Base-by-base conservation (phyloP, 2,888 invertebrate species). In the Zelleria hepariella region DNA sequence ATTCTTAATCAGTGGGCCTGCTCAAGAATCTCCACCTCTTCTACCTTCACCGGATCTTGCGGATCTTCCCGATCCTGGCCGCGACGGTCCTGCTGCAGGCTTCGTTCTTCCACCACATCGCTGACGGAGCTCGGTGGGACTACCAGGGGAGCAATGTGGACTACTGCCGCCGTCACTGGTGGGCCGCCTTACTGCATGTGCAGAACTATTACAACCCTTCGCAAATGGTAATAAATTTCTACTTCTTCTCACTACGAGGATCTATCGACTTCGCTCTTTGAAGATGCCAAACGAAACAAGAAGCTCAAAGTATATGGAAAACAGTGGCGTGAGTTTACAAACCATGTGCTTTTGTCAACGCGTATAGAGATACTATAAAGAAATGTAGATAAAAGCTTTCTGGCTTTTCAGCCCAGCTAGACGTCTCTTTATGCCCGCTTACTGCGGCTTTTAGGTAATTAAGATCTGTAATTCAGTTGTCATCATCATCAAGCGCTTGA, bases 51-150 rank as follows among this genome's bases (percentile, higher is more conserved):
- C 81, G 84, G 5, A 64, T 82, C 0, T 69, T 85, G 0, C 69
- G 84, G 2, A 76, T 84, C 74, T 80, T 82, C 54, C 84, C 84
- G 0, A 61, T 75, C 0, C 62, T 85, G 4, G 82, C 79, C 0
- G 64, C 77, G 0, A 65, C 68, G 15, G 69, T 78, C 1, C 64
- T 85, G 5, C 63, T 84, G 0, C 78, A 82, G 63, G 74, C 77
- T 1, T 77, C 82, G 0, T 57, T 81, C 2, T 65, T 80, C 2
- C 73, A 74, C 61, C 71, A 74, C 3, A 58, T 84, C 0, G 59
- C 72, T 0, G 84, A 84, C 58, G 83, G 84, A 0, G 82, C 84
- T 0, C 65, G 67, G 26, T 83, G 80, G 82, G 49, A 47, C 32
- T 24, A 15, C 1, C 5, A 63, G 8, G 69, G 67, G 0, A 18